These are phyloP conservation scores for Lepidurus couesii DNA, from an alignment of 1,140 invertebrate genomes.

Conservation along the genomic window DNA sequence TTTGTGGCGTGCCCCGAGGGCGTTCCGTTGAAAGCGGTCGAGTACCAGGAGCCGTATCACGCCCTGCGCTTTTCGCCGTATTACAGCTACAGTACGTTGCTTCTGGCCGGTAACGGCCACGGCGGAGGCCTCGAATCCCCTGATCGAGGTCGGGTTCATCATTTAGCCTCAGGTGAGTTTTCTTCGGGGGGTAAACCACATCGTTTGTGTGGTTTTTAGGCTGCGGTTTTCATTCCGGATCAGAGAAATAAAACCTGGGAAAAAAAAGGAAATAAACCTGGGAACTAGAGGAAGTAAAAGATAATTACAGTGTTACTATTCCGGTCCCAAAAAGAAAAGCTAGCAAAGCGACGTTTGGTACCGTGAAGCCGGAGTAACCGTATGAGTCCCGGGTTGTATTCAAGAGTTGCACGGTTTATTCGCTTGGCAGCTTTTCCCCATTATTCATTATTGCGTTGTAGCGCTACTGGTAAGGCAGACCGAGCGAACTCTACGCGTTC, in stretches of 20 bases:
- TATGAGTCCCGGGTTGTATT: too few species aligned
- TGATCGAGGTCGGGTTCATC: not conserved
- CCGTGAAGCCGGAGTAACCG: too few species aligned
- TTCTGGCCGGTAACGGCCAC: slow-evolving; percentile 40
- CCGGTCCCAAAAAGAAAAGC: too few species aligned
- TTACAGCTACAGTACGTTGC: slow-evolving; percentile 69
- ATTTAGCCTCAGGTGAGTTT: slow-evolving; percentile 22
- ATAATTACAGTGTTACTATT: too few species aligned
- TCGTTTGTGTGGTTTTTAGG: not conserved
- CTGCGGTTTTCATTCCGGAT: not conserved
- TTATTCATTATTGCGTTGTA: not conserved
- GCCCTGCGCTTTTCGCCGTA: slow-evolving; percentile 67
- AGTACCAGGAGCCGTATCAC: slow-evolving; percentile 74
- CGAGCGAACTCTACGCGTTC: not conserved
- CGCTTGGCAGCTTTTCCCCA: too few species aligned
- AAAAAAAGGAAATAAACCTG: too few species aligned
- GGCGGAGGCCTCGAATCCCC: slow-evolving; percentile 12
- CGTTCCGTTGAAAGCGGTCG: slow-evolving; percentile 49
- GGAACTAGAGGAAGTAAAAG: too few species aligned
- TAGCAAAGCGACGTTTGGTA: too few species aligned
- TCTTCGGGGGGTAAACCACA: not conserved
- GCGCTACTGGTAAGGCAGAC: not conserved
- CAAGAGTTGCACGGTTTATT: too few species aligned
- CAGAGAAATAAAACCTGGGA: not conserved
- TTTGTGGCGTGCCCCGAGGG: slow-evolving; percentile 15